A percentile compares a stretch with the other conserved stretches of the same genome.
phyloP scores from a whole-genome alignment of 2,888 invertebrate species.

The Cosmia pyralina region DNA sequence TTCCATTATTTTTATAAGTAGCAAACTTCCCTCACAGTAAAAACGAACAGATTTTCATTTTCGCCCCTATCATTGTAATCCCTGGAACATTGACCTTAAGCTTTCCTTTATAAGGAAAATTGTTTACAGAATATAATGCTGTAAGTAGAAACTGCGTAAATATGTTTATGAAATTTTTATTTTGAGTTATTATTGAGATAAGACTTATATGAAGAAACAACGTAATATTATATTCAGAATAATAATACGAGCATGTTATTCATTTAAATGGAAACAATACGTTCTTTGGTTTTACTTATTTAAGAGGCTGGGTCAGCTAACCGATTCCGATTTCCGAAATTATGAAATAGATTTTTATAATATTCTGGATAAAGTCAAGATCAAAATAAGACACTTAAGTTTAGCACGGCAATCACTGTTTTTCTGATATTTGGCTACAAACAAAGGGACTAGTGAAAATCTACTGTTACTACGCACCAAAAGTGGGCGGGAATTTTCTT shows the following conservation, averaged over 20 bases:
- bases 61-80: slow-evolving; percentile 56
- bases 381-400: not conserved
- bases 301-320: not conserved
- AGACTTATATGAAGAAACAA: not conserved
- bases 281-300: not conserved
- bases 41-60: slow-evolving; percentile 57
- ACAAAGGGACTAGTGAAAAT: not conserved
- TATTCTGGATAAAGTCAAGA: too few species aligned
- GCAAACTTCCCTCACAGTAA: slow-evolving; percentile 43
- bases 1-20: slow-evolving; percentile 50
- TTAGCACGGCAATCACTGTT: not conserved
- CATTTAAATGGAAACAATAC: not conserved
- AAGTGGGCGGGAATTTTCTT: not conserved
- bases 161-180: slow-evolving; percentile 11
- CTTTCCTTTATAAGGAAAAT: slow-evolving; percentile 50
- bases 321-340: not conserved
- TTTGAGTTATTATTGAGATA: slow-evolving; percentile 16
- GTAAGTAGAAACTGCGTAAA: slow-evolving; percentile 25
- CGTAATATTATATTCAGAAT: not conserved
- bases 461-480: not conserved
- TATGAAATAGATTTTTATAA: not conserved
- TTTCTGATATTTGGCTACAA: not conserved
- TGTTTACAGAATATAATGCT: slow-evolving; percentile 34
- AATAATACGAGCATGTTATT: not conserved
- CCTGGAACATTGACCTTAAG: slow-evolving; percentile 36